phyloP scores from a whole-genome alignment of 1,140 invertebrate genomes.

The Neomicropteryx cornuta region DNA sequence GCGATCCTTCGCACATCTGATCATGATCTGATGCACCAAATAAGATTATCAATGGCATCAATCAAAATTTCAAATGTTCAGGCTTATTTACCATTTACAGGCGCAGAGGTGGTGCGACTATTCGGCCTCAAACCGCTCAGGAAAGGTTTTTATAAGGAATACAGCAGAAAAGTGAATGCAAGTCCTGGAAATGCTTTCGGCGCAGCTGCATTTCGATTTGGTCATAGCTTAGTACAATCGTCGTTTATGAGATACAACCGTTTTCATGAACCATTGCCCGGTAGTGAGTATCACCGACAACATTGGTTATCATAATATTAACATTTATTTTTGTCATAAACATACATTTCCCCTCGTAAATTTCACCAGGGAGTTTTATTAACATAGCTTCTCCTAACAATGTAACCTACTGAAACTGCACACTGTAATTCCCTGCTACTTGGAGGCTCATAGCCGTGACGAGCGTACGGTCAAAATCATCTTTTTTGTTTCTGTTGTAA shows the following conservation, averaged over 20 bases:
- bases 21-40: neutral
- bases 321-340: neutral
- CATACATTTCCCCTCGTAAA: neutral
- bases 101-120: constrained; percentile 54
- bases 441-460: neutral
- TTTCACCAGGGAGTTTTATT: neutral
- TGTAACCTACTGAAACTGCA: neutral
- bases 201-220: constrained; percentile 90
- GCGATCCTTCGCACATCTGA: too few species aligned
- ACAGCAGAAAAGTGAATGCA: constrained; percentile 74
- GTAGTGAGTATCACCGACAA: constrained; percentile 43
- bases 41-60: neutral
- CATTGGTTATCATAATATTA: neutral
- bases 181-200: constrained; percentile 87
- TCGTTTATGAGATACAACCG: constrained; percentile 54
- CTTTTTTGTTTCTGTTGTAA: too few species aligned
- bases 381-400: neutral
- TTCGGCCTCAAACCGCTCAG: constrained; percentile 56
- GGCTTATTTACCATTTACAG: constrained; percentile 22
- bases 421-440: neutral
- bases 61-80: constrained; percentile 4
- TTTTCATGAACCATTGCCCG: constrained; percentile 48
- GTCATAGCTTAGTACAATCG: constrained; percentile 85
- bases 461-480: too few species aligned
- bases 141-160: constrained; percentile 56